phyloP scores from a whole-genome alignment of 2,113 vertebrate species.

The Sinocyclocheilus anshuiensis region DNA sequence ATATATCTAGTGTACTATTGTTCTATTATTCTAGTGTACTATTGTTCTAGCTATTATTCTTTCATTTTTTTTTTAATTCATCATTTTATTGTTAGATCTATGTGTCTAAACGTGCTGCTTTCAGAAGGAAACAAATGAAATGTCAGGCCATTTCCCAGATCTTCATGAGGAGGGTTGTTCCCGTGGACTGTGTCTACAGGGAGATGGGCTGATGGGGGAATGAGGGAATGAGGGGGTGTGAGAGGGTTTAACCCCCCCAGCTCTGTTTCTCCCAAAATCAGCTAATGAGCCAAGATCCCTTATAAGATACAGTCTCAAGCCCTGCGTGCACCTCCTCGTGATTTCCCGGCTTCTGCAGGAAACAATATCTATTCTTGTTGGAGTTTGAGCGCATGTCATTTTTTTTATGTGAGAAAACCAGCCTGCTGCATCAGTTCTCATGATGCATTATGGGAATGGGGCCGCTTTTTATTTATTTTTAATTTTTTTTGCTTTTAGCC shows the following conservation, averaged over 20 bases:
- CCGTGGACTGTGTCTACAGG: conserved; percentile 15
- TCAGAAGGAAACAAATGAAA: background rate
- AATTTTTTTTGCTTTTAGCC: background rate
- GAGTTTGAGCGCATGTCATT: conserved; percentile 63
- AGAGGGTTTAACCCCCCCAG: conserved; percentile 18
- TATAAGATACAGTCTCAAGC: conserved; percentile 50
- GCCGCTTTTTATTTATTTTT: background rate
- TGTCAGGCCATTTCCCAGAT: conserved; percentile 28
- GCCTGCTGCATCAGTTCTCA: conserved; percentile 72
- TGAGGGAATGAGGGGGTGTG: conserved; percentile 50
- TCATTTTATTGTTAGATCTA: background rate
- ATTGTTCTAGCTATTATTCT: too few relatives aligned
- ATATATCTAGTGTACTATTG: too few relatives aligned
- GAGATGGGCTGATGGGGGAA: conserved; percentile 7
- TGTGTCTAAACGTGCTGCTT: background rate
- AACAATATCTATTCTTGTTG: conserved; percentile 66
- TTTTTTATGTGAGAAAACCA: conserved; percentile 70
- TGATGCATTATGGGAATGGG: conserved; percentile 71
- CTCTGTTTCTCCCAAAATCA: conserved; percentile 47
- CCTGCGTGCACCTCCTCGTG: conserved; percentile 53
- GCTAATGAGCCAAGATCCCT: conserved; percentile 54
- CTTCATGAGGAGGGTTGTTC: background rate
- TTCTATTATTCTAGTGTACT: background rate
- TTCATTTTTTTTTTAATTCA: too few relatives aligned
- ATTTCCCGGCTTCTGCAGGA: conserved; percentile 75